Base-by-base conservation (phyloP, 2,888 invertebrate genomes). In the Trachelus stipa region DNA sequence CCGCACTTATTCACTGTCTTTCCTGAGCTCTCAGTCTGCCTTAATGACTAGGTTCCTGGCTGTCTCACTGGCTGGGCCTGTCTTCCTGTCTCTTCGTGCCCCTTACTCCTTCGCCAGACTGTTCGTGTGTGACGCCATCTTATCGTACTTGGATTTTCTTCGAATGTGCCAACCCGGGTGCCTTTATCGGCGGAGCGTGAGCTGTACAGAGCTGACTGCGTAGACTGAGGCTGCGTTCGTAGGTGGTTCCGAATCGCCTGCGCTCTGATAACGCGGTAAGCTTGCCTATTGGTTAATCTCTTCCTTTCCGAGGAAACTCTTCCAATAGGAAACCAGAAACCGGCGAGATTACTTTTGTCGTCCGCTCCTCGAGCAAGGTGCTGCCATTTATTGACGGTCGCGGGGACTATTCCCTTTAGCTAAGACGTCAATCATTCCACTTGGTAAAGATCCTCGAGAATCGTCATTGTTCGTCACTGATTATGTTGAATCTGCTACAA, bases 91-190 rank as follows among this genome's bases (percentile, higher is more conserved):
- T 74, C 33, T 75, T 68, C 68, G 35, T 73, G 75, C 73, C 73
- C 73, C 35, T 73, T 34, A 73, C 73, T 33, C n/a, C 73, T 73
- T 71, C 71, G 12, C 34, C 73, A 35, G 73, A 35, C 73, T 23
- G 75, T 68, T 68, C 76, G 81, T 79, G 81, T 80, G 79, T 79
- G 83, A 81, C 83, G 83, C 83, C 83, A 83, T 83, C 82, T 83
- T 83, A 82, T 81, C 81, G 81, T 78, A 37, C 78, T 37, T 33
- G 73, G 73, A 34, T 37, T 73, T 73, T 73, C 73, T 73, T 73
- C 74, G 74, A 74, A 37, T 35, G 35, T 37, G 74, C 74, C 74
- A 37, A 35, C 35, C 74, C 6, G 35, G 34, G 35, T 15, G 35
- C 74, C 74, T 74, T 74, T 74, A 74, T 74, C 74, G 74, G 74